Evolutionary conservation across 2,113 vertebrate genomes (phyloP), one percentile per base, ranked within the genome.

Genomic region (Ceratotherium simum): DNA sequence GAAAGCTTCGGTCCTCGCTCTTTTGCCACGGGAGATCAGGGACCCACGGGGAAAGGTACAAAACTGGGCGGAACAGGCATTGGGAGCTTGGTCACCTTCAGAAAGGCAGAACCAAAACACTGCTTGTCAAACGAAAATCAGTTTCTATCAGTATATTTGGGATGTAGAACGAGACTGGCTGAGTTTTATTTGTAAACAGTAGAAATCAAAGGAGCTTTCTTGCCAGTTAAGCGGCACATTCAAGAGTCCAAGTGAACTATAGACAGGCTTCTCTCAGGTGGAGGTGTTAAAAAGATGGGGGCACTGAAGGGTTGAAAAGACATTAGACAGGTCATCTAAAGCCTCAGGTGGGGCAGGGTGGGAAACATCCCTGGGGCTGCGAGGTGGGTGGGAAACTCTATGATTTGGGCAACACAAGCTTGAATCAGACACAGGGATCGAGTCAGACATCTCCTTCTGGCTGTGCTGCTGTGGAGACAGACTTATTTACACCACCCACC

Each of bases 1-100:
- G 94, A 92, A 82, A 79, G 96, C 92, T 2, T 96, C 97, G 90
- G 96, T 23, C 73, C 98, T 96, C 82, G 85, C 98, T 97, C 96
- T 97, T 97, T 98, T 54, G 96, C 97, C 96, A 95, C 97, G 96
- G 81, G 87, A 91, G 92, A 2, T 83, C 8, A 83, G 97, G 69
- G 48, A 87, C 93, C 91, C 87, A 96, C 25, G 92, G 91, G 39
- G 46, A 73, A 62, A 33, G 13, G 60, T 18, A 93, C 72, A 85
- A 80, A 97, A 96, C 97, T 46, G 92, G 60, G 27, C 12, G 13
- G 92, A 97, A 94, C 95, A 88, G 97, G 97, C 89, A n/a, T 58
- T 0, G 54, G 70, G 96, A 98, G 98, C 97, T 69, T 23, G 97
- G 95, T 70, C 97, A 96, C 51, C 90, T 85, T 97, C 95, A 92